Percentiles rank a stretch among this genome's conserved stretches.
phyloP scores from a whole-genome alignment of 2,113 vertebrate genomes.

The Muntiacus reevesi region DNA sequence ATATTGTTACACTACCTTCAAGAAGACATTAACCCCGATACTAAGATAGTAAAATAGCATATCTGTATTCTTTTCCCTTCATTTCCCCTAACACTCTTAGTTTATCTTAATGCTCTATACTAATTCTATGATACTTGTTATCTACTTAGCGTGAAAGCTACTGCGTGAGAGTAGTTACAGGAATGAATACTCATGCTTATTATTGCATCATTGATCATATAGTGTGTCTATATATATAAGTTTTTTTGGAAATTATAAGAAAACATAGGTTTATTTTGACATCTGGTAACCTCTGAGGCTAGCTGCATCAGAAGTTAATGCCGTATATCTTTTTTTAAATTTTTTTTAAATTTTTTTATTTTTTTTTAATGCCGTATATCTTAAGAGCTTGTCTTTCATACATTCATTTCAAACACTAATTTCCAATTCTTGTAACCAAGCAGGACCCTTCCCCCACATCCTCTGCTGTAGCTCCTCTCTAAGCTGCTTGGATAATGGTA shows the following conservation, averaged over 20 bases:
- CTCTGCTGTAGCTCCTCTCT: background rate
- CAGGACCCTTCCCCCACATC: background rate
- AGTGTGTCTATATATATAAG: background rate
- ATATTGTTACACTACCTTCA: background rate
- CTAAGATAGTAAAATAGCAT: background rate
- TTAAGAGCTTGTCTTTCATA: background rate
- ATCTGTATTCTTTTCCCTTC: background rate
- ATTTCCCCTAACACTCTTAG: background rate
- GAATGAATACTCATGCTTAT: background rate
- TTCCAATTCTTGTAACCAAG: background rate
- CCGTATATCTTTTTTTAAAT: background rate
- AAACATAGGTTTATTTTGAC: background rate
- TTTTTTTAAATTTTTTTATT: background rate
- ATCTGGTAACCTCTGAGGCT: background rate
- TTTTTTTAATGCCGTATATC: background rate
- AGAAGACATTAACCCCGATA: background rate
- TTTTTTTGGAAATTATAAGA: background rate
- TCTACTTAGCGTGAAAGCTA: constrained; percentile 11
- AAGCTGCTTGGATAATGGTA: background rate
- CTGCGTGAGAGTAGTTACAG: background rate
- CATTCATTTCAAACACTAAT: background rate
- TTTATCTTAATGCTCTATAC: background rate
- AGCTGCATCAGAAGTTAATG: background rate
- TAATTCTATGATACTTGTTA: background rate
- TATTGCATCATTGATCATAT: background rate